Conservation (phyloP, 2,888 invertebrate genomes). For the Pristionchus mayeri region DNA sequence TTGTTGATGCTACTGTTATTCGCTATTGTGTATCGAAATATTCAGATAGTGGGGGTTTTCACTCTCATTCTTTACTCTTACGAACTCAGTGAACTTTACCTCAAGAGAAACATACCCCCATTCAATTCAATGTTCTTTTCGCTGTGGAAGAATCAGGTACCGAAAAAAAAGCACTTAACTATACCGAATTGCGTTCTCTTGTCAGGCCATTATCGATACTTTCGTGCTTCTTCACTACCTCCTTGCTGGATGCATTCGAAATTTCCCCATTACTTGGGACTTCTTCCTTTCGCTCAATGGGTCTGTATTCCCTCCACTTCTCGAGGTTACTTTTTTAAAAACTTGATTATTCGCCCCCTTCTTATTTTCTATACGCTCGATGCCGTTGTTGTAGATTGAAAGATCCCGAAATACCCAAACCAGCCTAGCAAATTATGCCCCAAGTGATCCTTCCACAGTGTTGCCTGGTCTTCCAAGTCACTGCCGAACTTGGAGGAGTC, state of each 20-base stretch:
- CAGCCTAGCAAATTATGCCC: too few relatives aligned
- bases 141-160: neutral
- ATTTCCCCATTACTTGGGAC: neutral
- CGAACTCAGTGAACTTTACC: neutral
- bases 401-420: too few relatives aligned
- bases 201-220: neutral
- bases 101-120: neutral
- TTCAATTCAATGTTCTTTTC: neutral
- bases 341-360: too few relatives aligned
- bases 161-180: too few relatives aligned
- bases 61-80: neutral
- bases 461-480: constrained; percentile 2
- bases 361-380: too few relatives aligned
- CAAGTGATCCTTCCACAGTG: neutral
- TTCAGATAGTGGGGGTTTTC: too few relatives aligned
- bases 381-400: too few relatives aligned
- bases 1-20: too few relatives aligned
- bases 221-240: neutral
- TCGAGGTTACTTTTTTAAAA: too few relatives aligned
- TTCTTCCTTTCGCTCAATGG: neutral
- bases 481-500: neutral
- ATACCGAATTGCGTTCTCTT: too few relatives aligned
- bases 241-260: neutral
- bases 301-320: neutral
- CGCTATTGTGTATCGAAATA: too few relatives aligned